Evolutionary conservation across 2,888 invertebrate species (phyloP), one percentile per base, ranked within the genome.

Genomic region (Phortica magna): DNA sequence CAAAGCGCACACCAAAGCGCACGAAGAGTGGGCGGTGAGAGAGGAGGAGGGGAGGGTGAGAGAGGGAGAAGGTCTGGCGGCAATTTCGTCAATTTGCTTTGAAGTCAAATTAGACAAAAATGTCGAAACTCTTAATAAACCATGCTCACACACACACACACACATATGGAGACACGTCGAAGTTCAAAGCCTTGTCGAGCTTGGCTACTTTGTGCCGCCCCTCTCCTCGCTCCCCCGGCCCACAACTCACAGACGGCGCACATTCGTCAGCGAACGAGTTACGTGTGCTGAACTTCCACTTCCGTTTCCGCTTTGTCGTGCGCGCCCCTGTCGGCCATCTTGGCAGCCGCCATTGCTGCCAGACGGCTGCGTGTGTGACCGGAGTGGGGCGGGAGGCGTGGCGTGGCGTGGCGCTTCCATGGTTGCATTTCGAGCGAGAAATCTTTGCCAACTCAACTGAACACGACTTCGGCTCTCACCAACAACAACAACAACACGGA

Each of bases 21-120:
- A 55, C 55, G 70, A 61, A 42, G 64, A 43, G 76, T 4, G 31
- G 5, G 31, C 5, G 31, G 31, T 31, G 31, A 72, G 19, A 78
- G 64, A 39, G 78, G 57, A 48, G 43, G 70, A 76, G 73, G 78
- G 57, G 53, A 55, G 70, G 73, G 73, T 6, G 73, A 19, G 6
- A 17, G 61, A 17, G 61, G 7, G 31, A 31, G 31, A 31, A 31
- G 31, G 31, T 31, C 31, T 31, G 31, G 31, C 31, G 31, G 31
- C 31, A 31, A 31, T 31, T 31, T 31, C 5, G 31, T 31, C 31
- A 31, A 31, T 31, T 31, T 31, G 31, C 31, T 31, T 31, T 31
- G 31, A 31, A 31, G 31, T 31, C 5, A 31, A 31, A 31, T 31
- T 31, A 31, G 31, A 31, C 31, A 31, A 31, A 31, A 31, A 1